phyloP scores from a whole-genome alignment of 2,797 vertebrate genomes.

The Zalophus californianus region DNA sequence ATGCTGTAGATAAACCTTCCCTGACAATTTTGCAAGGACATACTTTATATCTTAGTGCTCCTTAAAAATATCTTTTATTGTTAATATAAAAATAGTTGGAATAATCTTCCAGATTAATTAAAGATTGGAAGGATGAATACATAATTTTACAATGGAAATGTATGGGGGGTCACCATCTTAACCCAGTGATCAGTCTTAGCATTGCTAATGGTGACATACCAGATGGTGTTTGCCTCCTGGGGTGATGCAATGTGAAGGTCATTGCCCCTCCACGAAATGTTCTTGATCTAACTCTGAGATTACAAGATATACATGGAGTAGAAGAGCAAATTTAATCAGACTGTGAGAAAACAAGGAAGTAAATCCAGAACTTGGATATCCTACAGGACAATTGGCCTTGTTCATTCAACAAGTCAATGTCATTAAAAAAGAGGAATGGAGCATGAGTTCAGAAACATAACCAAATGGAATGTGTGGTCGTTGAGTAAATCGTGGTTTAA shows the following conservation, averaged over 20 bases:
- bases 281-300: slow-evolving; percentile 17
- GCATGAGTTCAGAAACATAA: background rate
- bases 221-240: background rate
- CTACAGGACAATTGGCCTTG: background rate
- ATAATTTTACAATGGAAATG: background rate
- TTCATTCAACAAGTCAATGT: background rate
- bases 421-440: background rate
- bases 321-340: background rate
- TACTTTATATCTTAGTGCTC: background rate
- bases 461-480: background rate
- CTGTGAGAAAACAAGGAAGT: background rate
- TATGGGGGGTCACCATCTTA: background rate
- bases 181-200: background rate
- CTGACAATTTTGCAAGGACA: background rate
- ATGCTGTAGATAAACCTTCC: background rate
- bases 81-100: slow-evolving; percentile 18
- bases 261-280: background rate
- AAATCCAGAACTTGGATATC: background rate
- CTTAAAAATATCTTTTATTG: background rate
- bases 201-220: background rate
- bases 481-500: slow-evolving; percentile 38
- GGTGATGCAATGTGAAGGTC: background rate
- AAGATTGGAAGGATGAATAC: background rate
- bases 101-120: background rate
- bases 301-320: background rate